Conservation (phyloP, 2,888 invertebrate genomes). For the Hipparchia semele region DNA sequence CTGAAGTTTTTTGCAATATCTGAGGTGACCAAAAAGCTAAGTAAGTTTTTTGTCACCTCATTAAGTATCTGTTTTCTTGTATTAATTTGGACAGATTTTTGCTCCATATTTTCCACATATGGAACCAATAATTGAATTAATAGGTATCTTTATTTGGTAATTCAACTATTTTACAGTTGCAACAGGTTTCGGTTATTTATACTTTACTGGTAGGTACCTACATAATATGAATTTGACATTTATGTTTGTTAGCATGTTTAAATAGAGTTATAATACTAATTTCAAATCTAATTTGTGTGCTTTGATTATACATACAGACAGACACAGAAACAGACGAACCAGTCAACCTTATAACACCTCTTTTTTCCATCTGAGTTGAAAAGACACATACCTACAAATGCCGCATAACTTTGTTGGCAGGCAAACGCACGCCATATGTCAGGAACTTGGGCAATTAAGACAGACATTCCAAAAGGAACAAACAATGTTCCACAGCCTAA, state of each 20-base stretch:
- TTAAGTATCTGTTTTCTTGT: neutral
- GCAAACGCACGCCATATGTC: neutral
- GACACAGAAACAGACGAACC: no score
- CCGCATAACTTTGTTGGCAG: neutral
- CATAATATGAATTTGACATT: neutral
- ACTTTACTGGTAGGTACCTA: neutral
- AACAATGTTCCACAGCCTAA: constrained; percentile 18
- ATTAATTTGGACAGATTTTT: neutral
- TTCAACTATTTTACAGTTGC: constrained; percentile 1
- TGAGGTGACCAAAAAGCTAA: no score
- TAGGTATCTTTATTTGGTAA: neutral
- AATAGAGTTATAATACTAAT: no score
- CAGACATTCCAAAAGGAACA: constrained; percentile 2
- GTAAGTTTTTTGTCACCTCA: no score
- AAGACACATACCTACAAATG: neutral
- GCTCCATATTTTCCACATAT: constrained; percentile 2
- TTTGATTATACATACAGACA: no score
- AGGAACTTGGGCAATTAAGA: constrained; percentile 1
- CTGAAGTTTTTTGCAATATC: no score
- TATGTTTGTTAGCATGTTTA: neutral
- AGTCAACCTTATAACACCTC: no score
- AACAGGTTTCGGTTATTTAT: neutral
- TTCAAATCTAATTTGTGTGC: no score
- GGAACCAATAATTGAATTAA: constrained; percentile 2
- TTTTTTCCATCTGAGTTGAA: no score